Evolutionary conservation across 2,113 vertebrate genomes (phyloP).

Genomic region (Siniperca knerii): DNA sequence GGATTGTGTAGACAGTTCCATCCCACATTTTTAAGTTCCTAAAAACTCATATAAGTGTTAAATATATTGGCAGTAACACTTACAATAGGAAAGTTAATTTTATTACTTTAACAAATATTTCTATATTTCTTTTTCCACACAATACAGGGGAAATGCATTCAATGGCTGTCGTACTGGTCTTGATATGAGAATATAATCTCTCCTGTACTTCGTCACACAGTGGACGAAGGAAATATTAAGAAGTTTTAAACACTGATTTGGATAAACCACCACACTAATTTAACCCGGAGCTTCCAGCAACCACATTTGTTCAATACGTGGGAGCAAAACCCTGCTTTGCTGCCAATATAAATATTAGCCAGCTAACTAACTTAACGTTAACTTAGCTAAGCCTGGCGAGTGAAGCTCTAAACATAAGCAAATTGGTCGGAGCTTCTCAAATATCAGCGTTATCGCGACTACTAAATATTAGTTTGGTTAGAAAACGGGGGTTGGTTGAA

Average conservation of each 20-base stretch:
- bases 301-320: not conserved
- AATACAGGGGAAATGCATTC: too few species aligned
- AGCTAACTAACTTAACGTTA: not conserved
- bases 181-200: not conserved
- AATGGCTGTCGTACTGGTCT: not conserved
- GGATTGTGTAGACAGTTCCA: too few species aligned
- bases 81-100: not conserved
- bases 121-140: not conserved
- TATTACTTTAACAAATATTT: not conserved
- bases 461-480: not conserved
- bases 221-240: not conserved
- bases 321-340: too few species aligned
- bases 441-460: rapidly evolving
- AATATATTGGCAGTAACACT: not conserved
- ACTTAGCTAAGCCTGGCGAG: not conserved
- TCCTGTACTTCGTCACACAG: not conserved
- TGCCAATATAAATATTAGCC: slow-evolving; percentile 9
- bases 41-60: too few species aligned
- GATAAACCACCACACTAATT: not conserved
- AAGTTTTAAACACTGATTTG: not conserved
- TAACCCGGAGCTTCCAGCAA: not conserved
- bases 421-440: rapidly evolving
- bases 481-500: rapidly evolving
- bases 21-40: not conserved
- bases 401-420: slow-evolving; percentile 11